A percentile compares a stretch with the other conserved stretches of the same genome.
Conservation (phyloP, 2,113 vertebrate genomes). For the Litocranius walleri region DNA sequence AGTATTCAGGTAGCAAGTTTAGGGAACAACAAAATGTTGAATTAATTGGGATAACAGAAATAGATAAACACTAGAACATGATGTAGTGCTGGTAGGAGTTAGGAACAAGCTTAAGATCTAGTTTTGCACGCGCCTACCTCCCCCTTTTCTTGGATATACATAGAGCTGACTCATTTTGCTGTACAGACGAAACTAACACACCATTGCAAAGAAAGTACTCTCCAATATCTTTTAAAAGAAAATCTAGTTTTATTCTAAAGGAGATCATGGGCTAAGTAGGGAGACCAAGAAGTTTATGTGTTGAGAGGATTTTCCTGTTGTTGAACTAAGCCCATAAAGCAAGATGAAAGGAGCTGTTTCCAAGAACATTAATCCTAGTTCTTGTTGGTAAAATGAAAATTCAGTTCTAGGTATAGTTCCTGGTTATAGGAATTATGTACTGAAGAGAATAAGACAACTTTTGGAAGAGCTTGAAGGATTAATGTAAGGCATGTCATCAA, state of each 20-base stretch:
- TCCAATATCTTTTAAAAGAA: background rate
- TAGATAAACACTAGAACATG: background rate
- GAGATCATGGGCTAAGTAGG: background rate
- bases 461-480: background rate
- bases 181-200: background rate
- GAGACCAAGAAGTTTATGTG: too few relatives aligned
- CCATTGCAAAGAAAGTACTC: background rate
- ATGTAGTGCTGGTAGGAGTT: fast-evolving
- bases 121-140: fast-evolving
- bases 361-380: background rate
- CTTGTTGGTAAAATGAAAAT: background rate
- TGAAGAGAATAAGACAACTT: background rate
- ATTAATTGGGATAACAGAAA: background rate
- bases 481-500: background rate
- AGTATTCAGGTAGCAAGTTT: background rate
- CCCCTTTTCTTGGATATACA: background rate
- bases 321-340: background rate
- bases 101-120: background rate
- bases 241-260: background rate
- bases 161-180: background rate
- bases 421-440: background rate
- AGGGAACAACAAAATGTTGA: background rate
- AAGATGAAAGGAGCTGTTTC: background rate
- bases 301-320: background rate
- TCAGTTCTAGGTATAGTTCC: background rate